A percentile compares a stretch with the other conserved stretches of the same genome.
phyloP scores from a whole-genome alignment of 2,888 invertebrate species.

The Poecilobothrus nobilitatus region DNA sequence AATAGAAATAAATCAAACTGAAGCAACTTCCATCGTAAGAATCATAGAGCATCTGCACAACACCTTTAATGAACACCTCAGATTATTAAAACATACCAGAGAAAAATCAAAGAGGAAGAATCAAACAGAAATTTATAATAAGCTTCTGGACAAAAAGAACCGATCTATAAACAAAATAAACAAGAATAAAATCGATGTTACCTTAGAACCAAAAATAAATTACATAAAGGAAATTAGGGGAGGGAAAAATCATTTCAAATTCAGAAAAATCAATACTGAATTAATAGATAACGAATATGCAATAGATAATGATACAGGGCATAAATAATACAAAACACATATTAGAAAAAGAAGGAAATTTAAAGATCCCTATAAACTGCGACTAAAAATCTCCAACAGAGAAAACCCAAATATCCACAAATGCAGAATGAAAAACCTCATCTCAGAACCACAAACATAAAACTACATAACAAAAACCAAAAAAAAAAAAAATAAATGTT shows the following conservation, averaged over 20 bases:
- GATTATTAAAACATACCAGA: constrained; percentile 16
- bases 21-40: no score
- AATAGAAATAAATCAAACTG: background rate
- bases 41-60: constrained; percentile 15
- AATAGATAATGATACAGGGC: constrained; percentile 16
- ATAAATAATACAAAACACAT: constrained; percentile 23
- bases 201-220: constrained; percentile 10
- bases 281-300: constrained; percentile 22
- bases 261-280: constrained; percentile 19
- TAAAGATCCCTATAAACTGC: no score
- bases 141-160: background rate
- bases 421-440: no score
- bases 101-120: background rate
- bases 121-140: constrained; percentile 4
- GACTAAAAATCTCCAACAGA: no score
- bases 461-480: no score
- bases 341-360: no score
- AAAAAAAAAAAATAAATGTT: no score
- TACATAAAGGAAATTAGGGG: no score
- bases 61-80: no score
- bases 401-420: no score
- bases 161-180: background rate
- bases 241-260: constrained; percentile 24
- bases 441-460: no score
- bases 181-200: background rate